Percentiles rank a stretch among this genome's conserved stretches.
phyloP scores from a whole-genome alignment of 2,888 invertebrate genomes.

The Acrocyrtus sp. region DNA sequence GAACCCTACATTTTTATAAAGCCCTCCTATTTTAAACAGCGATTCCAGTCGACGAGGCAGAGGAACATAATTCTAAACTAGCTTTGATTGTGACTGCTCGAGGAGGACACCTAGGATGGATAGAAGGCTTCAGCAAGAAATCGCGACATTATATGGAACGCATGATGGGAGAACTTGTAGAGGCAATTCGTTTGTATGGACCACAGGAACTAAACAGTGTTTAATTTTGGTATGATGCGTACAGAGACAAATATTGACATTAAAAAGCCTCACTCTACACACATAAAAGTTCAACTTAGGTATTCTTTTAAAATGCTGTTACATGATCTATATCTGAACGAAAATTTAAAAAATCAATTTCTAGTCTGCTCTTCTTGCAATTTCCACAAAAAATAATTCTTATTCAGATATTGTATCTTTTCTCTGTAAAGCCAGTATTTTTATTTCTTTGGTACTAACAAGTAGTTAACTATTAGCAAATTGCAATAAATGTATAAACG shows the following conservation, averaged over 20 bases:
- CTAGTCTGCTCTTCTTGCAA: too few species aligned
- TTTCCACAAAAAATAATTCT: too few species aligned
- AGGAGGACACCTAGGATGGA: slow-evolving; percentile 83
- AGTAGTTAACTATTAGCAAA: too few species aligned
- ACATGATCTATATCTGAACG: too few species aligned
- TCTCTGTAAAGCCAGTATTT: background rate
- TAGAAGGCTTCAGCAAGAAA: slow-evolving; percentile 71
- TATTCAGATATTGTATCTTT: too few species aligned
- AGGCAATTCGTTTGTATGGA: slow-evolving; percentile 32
- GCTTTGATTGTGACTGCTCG: slow-evolving; percentile 79
- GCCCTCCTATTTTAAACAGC: slow-evolving; percentile 25
- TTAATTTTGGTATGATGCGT: background rate
- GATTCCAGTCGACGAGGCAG: slow-evolving; percentile 73
- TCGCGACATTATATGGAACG: slow-evolving; percentile 52
- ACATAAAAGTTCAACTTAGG: background rate
- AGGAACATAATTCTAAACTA: slow-evolving; percentile 72
- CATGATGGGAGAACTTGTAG: slow-evolving; percentile 28
- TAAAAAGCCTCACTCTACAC: background rate
- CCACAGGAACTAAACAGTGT: background rate
- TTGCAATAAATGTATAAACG: too few species aligned
- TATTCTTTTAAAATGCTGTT: too few species aligned
- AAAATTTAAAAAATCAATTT: too few species aligned
- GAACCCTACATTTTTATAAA: background rate
- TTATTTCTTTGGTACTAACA: background rate
- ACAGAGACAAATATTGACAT: background rate